Evolutionary conservation across 2,888 invertebrate genomes (phyloP).

Genomic region (Conus canariensis): DNA sequence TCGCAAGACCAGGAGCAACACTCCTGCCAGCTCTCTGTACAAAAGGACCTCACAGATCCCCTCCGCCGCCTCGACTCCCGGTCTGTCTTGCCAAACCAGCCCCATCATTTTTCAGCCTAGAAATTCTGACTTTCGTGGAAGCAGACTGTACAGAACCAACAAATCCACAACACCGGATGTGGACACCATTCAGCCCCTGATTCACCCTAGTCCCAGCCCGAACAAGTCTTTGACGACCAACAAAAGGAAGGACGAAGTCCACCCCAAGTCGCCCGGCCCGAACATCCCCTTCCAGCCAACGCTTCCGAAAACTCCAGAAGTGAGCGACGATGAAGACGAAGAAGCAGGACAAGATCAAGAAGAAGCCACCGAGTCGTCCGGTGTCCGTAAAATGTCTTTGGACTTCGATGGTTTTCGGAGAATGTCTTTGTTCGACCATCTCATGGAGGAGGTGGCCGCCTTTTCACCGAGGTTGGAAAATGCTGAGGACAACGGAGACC

Average conservation of each 20-base stretch:
- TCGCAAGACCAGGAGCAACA: background rate
- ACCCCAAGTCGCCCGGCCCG: background rate
- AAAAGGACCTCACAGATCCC: background rate
- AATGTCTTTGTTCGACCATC: slow-evolving; percentile 22
- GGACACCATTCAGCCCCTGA: too few species aligned
- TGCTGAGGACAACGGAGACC: background rate
- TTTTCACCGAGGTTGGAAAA: background rate
- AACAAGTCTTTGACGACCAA: background rate
- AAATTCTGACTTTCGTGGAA: background rate
- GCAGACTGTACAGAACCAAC: background rate
- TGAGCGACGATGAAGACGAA: background rate
- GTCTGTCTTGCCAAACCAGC: background rate
- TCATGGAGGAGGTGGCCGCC: slow-evolving; percentile 17
- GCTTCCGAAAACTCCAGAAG: slow-evolving; percentile 1
- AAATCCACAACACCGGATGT: background rate
- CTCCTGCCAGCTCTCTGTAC: background rate
- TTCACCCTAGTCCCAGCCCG: background rate
- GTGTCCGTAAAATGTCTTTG: background rate
- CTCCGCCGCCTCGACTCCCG: background rate
- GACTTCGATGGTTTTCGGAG: slow-evolving; percentile 15
- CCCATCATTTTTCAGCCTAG: background rate
- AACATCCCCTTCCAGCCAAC: background rate
- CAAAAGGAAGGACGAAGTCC: background rate
- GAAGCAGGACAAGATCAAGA: background rate
- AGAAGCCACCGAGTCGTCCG: background rate